These are phyloP conservation scores for Apomyelois bistriatella DNA, from an alignment of 2,888 invertebrate species.

Conservation along the genomic window DNA sequence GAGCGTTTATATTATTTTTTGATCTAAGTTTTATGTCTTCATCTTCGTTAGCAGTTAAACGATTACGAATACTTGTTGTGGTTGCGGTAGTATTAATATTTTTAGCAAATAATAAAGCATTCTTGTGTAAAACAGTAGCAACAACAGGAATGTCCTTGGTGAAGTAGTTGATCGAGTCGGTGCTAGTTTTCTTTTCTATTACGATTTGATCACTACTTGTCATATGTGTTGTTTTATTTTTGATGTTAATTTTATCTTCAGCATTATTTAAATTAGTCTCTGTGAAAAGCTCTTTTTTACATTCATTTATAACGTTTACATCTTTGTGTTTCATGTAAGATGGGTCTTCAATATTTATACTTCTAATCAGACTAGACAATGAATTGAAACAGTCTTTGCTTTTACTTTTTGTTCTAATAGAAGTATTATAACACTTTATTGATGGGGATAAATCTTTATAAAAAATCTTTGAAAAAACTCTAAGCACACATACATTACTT, in stretches of 20 bases:
- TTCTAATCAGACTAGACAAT: slow-evolving; percentile 43
- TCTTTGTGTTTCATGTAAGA: slow-evolving; percentile 28
- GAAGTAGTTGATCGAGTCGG: background rate
- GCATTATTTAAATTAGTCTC: slow-evolving; percentile 31
- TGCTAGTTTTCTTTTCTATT: background rate
- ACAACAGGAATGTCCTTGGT: background rate
- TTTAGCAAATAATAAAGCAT: background rate
- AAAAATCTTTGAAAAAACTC: background rate
- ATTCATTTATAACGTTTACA: slow-evolving; percentile 18
- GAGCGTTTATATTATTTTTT: background rate
- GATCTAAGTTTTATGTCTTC: background rate
- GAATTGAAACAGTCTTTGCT: slow-evolving; percentile 24
- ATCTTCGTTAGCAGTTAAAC: too few relatives aligned
- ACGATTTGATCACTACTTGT: background rate
- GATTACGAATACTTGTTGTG: background rate
- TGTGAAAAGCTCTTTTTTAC: slow-evolving; percentile 30
- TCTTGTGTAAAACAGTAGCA: background rate
- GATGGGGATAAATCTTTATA: background rate
- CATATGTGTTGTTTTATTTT: background rate
- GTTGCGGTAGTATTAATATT: background rate
- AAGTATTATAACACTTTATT: background rate
- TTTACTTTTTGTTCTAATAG: slow-evolving; percentile 2
- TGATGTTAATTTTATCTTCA: too few relatives aligned
- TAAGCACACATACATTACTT: background rate
- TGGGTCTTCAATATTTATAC: slow-evolving; percentile 37